These are phyloP conservation scores for Byasa hedistus DNA, from an alignment of 2,888 invertebrate species.

Conservation along the genomic window DNA sequence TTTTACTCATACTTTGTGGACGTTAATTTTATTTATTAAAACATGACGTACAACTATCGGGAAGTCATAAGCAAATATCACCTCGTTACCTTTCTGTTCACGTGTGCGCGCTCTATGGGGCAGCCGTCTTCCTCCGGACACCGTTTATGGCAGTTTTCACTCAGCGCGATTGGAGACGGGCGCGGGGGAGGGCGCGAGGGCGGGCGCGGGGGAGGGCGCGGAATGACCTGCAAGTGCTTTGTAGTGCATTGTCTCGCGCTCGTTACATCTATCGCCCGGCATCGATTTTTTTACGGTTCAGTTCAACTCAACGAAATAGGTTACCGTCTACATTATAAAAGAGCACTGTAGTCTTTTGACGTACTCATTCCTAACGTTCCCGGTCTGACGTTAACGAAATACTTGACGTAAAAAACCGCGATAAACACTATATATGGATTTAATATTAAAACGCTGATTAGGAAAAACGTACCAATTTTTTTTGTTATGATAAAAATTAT, in stretches of 20 bases:
- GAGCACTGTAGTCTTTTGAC: not conserved
- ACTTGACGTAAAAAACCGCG: too few relatives aligned
- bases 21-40: too few relatives aligned
- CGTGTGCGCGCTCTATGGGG: constrained; percentile 34
- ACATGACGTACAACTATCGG: too few relatives aligned
- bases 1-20: too few relatives aligned
- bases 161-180: constrained; percentile 69
- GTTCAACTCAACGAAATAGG: not conserved
- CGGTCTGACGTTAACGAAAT: too few relatives aligned
- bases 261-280: constrained; percentile 35
- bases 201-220: too few relatives aligned
- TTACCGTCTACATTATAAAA: not conserved
- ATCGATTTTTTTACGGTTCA: constrained; percentile 23
- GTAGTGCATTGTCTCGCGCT: constrained; percentile 68
- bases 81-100: constrained; percentile 18
- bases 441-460: too few relatives aligned
- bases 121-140: constrained; percentile 41
- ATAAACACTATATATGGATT: too few relatives aligned
- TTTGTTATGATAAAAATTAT: too few relatives aligned
- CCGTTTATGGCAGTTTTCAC: constrained; percentile 77
- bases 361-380: too few relatives aligned
- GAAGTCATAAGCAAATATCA: constrained; percentile 8
- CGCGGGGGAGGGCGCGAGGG: too few relatives aligned
- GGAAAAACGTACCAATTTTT: too few relatives aligned
- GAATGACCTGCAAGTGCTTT: constrained; percentile 50